phyloP scores from a whole-genome alignment of 1,140 invertebrate genomes.

The Agraylea sexmaculata region DNA sequence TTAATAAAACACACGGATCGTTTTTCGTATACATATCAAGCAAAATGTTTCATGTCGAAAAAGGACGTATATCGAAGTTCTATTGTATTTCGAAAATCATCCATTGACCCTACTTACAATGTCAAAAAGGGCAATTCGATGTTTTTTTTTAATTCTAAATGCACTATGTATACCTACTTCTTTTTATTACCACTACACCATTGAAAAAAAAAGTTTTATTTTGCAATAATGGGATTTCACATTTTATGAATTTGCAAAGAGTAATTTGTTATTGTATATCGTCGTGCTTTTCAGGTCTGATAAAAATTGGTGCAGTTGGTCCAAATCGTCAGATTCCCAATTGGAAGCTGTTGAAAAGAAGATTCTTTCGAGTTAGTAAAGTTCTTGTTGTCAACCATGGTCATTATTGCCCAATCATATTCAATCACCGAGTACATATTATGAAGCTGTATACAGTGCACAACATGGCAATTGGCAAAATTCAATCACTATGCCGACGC shows the following conservation, averaged over 20 bases:
- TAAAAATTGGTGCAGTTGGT: conserved; percentile 75
- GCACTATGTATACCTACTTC: too few relatives aligned
- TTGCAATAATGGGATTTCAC: neutral
- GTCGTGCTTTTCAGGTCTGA: neutral
- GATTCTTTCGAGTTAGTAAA: conserved; percentile 67
- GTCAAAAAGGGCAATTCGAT: neutral
- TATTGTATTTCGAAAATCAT: neutral
- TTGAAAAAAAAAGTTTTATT: too few relatives aligned
- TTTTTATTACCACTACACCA: too few relatives aligned
- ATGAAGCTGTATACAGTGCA: too few relatives aligned
- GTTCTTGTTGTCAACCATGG: too few relatives aligned
- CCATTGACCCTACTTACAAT: neutral
- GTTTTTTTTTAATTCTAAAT: neutral
- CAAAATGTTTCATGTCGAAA: too few relatives aligned
- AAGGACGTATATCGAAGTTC: neutral
- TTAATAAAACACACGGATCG: too few relatives aligned
- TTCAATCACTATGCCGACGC: too few relatives aligned
- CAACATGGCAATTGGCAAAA: too few relatives aligned
- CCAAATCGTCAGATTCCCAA: conserved; percentile 64
- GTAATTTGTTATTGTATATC: neutral
- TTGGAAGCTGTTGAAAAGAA: conserved; percentile 70
- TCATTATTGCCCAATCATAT: too few relatives aligned
- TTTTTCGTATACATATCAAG: too few relatives aligned
- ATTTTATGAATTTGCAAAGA: neutral
- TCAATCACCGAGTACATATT: too few relatives aligned